These are phyloP conservation scores for Eupsilia transversa DNA, from an alignment of 2,888 invertebrate species.

Conservation along the genomic window DNA sequence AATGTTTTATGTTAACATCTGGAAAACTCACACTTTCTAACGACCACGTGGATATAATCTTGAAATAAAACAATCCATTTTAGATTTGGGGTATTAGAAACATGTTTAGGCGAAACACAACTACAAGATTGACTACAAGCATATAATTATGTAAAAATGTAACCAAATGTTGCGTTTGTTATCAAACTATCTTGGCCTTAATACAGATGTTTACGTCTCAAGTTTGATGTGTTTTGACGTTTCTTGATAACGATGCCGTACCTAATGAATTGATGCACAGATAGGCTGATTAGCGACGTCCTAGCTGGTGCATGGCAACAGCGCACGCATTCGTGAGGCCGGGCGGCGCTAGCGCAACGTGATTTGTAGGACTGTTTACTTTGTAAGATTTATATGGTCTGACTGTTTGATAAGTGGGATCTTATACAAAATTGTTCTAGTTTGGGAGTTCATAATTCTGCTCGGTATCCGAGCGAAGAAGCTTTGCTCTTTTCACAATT, in stretches of 20 bases:
- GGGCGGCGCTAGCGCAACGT: slow-evolving; percentile 23
- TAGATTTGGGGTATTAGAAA: not conserved
- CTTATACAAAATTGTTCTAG: not conserved
- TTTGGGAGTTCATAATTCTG: not conserved
- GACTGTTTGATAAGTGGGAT: slow-evolving; percentile 7
- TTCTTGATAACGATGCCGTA: slow-evolving; percentile 14
- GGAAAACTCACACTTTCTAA: not conserved
- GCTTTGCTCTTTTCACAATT: no score
- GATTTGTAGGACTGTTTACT: slow-evolving; percentile 19
- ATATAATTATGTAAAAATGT: not conserved
- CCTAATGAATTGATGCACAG: slow-evolving; percentile 7
- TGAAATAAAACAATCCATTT: not conserved
- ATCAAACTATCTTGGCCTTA: not conserved
- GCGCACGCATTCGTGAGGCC: not conserved
- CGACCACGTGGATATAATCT: not conserved
- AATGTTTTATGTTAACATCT: not conserved
- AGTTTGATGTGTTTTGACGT: slow-evolving; percentile 18
- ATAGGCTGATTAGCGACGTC: slow-evolving; percentile 22
- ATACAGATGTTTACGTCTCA: slow-evolving; percentile 7
- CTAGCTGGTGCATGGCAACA: slow-evolving; percentile 37
- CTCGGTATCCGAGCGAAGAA: no score
- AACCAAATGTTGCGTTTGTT: not conserved
- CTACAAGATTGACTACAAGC: not conserved
- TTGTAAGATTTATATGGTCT: slow-evolving; percentile 5
- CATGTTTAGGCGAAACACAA: not conserved